Conservation (phyloP, 2,113 vertebrate species). For the Chionodraco myersi region DNA sequence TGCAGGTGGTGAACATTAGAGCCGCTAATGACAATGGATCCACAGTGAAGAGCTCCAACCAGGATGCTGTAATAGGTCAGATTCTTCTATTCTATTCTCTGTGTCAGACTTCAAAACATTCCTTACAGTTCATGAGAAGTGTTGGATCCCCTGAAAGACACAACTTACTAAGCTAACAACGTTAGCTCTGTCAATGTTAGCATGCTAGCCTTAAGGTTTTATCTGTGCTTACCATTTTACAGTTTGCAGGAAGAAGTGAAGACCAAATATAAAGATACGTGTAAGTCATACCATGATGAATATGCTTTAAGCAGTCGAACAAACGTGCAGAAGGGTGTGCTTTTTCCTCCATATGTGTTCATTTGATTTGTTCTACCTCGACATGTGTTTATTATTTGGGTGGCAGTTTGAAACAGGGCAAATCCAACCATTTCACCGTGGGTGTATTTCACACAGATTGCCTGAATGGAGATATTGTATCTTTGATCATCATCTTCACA, state of each 20-base stretch:
- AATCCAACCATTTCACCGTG: constrained; percentile 43
- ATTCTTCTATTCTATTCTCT: constrained; percentile 9
- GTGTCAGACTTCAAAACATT: not conserved
- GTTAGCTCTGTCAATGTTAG: constrained; percentile 19
- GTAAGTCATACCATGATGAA: constrained; percentile 64
- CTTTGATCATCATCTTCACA: constrained; percentile 49
- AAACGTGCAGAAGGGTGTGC: constrained; percentile 59
- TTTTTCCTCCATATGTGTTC: constrained; percentile 55
- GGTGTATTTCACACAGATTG: constrained; percentile 31
- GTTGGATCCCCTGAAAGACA: not conserved
- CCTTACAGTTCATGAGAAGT: constrained; percentile 4
- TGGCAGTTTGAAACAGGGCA: constrained; percentile 18
- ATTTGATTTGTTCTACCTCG: constrained; percentile 26
- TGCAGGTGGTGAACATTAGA: constrained; percentile 80
- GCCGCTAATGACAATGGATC: constrained; percentile 84
- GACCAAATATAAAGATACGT: constrained; percentile 72
- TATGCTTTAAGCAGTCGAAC: constrained; percentile 47
- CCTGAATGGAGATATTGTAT: constrained; percentile 14
- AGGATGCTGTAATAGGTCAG: constrained; percentile 88
- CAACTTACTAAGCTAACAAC: not conserved
- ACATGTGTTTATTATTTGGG: constrained; percentile 38
- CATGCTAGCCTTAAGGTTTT: constrained; percentile 36
- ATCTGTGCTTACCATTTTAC: constrained; percentile 72
- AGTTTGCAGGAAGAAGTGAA: constrained; percentile 80
- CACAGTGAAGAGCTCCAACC: constrained; percentile 80